Percentiles rank a stretch among this genome's conserved stretches.
phyloP scores from a whole-genome alignment of 2,888 invertebrate genomes.

The Prenolepis imparis region DNA sequence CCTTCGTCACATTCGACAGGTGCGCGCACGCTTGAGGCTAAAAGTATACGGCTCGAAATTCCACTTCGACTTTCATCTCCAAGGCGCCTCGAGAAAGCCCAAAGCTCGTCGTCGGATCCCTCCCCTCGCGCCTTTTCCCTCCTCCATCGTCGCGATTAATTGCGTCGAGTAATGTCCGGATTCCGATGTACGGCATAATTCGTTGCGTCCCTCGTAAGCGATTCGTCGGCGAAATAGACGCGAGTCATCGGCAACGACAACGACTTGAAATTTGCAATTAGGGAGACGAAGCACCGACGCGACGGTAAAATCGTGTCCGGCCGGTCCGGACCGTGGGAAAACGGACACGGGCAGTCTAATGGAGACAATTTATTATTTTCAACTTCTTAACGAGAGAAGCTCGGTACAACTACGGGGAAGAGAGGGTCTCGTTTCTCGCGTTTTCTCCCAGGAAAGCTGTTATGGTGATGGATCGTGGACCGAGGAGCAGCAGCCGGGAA shows the following conservation, averaged over 20 bases:
- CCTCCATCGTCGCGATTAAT: conserved; percentile 15
- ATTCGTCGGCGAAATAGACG: conserved; percentile 50
- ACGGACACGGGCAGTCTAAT: conserved; percentile 69
- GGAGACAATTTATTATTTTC: conserved; percentile 81
- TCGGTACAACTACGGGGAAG: conserved; percentile 63
- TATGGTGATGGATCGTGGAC: conserved; percentile 72
- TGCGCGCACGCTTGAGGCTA: conserved; percentile 49
- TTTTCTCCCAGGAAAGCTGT: conserved; percentile 64
- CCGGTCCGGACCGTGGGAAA: conserved; percentile 40
- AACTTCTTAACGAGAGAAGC: conserved; percentile 74
- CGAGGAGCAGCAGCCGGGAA: neutral
- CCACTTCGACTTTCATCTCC: conserved; percentile 27
- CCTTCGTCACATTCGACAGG: conserved; percentile 59
- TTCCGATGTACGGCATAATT: neutral
- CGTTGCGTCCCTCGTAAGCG: conserved; percentile 33
- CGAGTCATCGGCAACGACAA: conserved; percentile 70
- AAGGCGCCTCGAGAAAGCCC: neutral
- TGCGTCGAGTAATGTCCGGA: conserved; percentile 16
- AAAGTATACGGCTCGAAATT: conserved; percentile 46
- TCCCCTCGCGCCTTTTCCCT: no score
- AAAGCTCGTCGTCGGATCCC: neutral
- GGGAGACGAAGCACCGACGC: conserved; percentile 57
- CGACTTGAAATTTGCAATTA: conserved; percentile 58
- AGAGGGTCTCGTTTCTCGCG: conserved; percentile 69
- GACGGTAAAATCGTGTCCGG: conserved; percentile 58